These are phyloP conservation scores for Neodiprion virginianus DNA, from an alignment of 1,140 invertebrate species.

Conservation along the genomic window DNA sequence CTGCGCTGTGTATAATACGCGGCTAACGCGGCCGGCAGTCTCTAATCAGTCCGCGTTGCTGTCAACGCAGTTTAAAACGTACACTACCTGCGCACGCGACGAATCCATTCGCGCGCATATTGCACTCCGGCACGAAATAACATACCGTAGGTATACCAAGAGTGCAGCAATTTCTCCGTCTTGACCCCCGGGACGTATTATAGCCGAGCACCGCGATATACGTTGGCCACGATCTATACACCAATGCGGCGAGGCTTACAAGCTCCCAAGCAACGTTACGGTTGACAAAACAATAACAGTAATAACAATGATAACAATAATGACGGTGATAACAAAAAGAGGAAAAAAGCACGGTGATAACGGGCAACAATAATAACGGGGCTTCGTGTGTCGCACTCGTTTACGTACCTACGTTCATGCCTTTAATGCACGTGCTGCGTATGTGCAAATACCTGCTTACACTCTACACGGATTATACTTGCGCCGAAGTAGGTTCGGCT, in stretches of 20 bases:
- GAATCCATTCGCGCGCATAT: not conserved
- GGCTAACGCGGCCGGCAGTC: not conserved
- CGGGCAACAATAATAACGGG: not conserved
- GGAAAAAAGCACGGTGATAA: not conserved
- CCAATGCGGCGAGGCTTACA: too few species aligned
- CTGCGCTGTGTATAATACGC: too few species aligned
- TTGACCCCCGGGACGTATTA: not conserved
- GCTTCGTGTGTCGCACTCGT: not conserved
- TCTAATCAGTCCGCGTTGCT: slow-evolving; percentile 4
- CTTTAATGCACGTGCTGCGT: not conserved
- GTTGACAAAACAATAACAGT: not conserved
- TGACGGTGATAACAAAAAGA: too few species aligned
- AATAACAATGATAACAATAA: not conserved
- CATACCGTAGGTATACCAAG: too few species aligned
- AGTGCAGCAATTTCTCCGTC: not conserved
- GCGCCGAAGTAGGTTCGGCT: not conserved
- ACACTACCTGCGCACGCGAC: not conserved
- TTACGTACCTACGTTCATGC: not conserved
- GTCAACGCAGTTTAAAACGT: not conserved
- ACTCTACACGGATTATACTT: not conserved
- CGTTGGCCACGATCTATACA: not conserved
- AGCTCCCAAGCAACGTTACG: not conserved
- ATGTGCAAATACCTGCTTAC: not conserved
- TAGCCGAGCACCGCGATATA: not conserved
- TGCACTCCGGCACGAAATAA: not conserved